Conservation (phyloP, 2,888 invertebrate species). For the Macroteleia sp. region DNA sequence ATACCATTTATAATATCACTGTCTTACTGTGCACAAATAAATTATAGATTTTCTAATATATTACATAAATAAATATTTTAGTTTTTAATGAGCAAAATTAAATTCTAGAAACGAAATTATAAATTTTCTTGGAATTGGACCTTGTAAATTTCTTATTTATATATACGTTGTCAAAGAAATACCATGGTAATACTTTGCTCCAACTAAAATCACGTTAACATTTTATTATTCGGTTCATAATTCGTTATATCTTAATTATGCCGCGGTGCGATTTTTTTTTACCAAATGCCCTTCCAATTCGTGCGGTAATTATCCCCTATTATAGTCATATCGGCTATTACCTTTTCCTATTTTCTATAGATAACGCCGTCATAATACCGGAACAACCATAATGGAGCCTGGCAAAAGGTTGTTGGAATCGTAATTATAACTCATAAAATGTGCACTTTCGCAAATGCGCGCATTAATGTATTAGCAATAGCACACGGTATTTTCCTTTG, state of each 20-base stretch:
- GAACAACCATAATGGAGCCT: slow-evolving; percentile 34
- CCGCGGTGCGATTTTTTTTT: slow-evolving; percentile 8
- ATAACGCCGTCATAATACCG: slow-evolving; percentile 23
- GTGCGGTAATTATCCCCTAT: slow-evolving; percentile 23
- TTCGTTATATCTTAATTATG: slow-evolving; percentile 29
- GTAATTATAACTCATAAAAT: slow-evolving; percentile 57
- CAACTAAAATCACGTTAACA: no score
- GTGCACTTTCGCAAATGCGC: slow-evolving; percentile 55
- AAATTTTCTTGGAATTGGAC: no score
- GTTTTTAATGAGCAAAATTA: no score
- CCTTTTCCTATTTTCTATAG: slow-evolving; percentile 41
- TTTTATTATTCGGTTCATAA: slow-evolving; percentile 18
- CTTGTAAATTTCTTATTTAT: no score
- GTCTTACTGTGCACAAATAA: no score
- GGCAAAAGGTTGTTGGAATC: slow-evolving; percentile 42
- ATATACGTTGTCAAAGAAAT: no score
- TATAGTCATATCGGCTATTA: slow-evolving; percentile 36
- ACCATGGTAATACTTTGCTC: no score
- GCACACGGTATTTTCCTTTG: slow-evolving; percentile 48
- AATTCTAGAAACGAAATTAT: no score
- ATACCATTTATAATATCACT: no score
- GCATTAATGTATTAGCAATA: slow-evolving; percentile 57
- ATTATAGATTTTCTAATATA: no score
- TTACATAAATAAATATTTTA: no score
- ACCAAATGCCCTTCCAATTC: slow-evolving; percentile 5